These are phyloP conservation scores for Calephelis perditalis DNA, from an alignment of 2,888 invertebrate genomes.

Conservation along the genomic window DNA sequence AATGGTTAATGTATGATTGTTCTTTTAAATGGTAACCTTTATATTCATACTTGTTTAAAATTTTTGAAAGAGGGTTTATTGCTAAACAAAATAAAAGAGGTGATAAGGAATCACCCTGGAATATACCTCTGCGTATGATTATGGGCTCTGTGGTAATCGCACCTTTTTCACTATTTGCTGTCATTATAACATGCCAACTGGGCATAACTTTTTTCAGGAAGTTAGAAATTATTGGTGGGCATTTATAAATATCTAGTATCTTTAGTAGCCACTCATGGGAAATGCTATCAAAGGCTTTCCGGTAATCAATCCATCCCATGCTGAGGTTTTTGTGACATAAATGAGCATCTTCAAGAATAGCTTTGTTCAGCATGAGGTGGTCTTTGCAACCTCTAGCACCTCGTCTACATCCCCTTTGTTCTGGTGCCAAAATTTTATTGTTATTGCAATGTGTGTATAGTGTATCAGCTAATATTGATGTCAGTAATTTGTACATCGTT, in stretches of 20 bases:
- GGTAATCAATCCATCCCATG: too few species aligned
- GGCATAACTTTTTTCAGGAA: too few species aligned
- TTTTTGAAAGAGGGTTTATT: conserved; percentile 4
- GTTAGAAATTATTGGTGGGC: not conserved
- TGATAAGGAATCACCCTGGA: conserved; percentile 1
- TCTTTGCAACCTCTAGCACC: conserved; percentile 23
- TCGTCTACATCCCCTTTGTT: conserved; percentile 22
- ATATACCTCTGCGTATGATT: not conserved
- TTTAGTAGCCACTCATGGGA: too few species aligned
- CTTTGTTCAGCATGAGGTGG: conserved; percentile 25
- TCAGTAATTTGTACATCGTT: conserved; percentile 21
- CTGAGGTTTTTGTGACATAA: too few species aligned
- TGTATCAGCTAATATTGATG: conserved; percentile 17
- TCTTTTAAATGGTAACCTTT: not conserved
- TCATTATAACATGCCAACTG: too few species aligned
- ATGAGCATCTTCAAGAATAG: conserved; percentile 17
- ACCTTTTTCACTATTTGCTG: too few species aligned
- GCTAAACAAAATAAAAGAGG: conserved; percentile 10
- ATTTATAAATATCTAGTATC: not conserved
- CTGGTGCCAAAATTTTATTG: conserved; percentile 17
- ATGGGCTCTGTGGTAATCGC: too few species aligned
- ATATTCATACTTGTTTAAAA: not conserved
- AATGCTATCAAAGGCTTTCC: too few species aligned
- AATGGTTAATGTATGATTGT: not conserved
- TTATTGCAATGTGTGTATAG: conserved; percentile 16